Evolutionary conservation across 2,113 vertebrate species (phyloP), one percentile per base, ranked within the genome.

Genomic region (Elephas maximus): DNA sequence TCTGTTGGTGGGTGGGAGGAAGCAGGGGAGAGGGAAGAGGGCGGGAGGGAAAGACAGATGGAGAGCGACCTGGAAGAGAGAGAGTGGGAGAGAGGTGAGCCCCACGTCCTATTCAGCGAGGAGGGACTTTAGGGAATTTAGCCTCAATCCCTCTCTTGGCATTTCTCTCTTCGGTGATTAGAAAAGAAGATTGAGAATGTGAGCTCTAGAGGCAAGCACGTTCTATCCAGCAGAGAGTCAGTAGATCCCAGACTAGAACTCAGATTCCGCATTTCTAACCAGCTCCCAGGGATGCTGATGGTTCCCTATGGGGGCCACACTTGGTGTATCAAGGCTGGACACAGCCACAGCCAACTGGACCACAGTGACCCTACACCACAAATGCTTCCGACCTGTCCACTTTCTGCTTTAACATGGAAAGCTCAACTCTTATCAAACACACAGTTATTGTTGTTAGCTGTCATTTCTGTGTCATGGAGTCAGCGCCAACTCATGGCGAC

Each of bases 141-240:
- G 15, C 21, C 74, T 71, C 60, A 28, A 1, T 18, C 23, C 12
- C 10, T 26, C 17, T 48, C 53, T 33, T 0, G 0, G 67, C 51
- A 4, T 62, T 63, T 69, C 53, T 91, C 63, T 53, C 78, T 6
- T 73, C 7, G 0, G n/a, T 8, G 48, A 21, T 37, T 17, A 60
- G 48, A 79, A 37, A 57, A 53, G 77, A 51, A 74, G 53, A 37
- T 1, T 2, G 67, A 80, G 80, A 44, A n/a, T 33, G 33, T 20
- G 41, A 5, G 37, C 20, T 26, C 17, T 6, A 69, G 28, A 45
- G 41, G n/a, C 4, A 5, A 37, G 8, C 9, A 0, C 3, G 2
- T 33, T 37, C 18, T 44, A 33, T 3, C 28, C 37, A 15, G 15
- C 41, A 33, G 60, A 33, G 62, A 44, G 3, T 18, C 45, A 21